Evolutionary conservation across 2,888 invertebrate species (phyloP).

Genomic region (Physocephala rufipes): DNA sequence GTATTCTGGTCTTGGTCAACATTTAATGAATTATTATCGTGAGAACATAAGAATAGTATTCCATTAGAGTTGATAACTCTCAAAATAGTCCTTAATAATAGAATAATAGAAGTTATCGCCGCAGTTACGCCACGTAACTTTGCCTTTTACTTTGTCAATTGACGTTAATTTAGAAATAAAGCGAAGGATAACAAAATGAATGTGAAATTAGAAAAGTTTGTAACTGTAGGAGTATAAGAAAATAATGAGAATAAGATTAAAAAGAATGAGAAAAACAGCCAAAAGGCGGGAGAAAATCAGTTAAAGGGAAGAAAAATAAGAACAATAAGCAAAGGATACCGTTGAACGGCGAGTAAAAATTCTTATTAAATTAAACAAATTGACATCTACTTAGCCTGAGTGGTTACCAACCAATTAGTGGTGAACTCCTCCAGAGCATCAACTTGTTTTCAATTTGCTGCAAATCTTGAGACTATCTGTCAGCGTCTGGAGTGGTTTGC

Average conservation of each 20-base stretch:
- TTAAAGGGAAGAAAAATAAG: too few relatives aligned
- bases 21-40: slow-evolving; percentile 53
- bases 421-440: too few relatives aligned
- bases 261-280: neutral
- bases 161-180: slow-evolving; percentile 15
- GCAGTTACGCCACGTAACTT: too few relatives aligned
- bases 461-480: too few relatives aligned
- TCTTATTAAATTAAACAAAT: slow-evolving; percentile 29
- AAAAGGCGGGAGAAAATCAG: neutral
- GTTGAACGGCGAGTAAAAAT: neutral
- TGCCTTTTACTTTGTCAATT: slow-evolving; percentile 24
- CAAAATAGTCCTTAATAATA: neutral
- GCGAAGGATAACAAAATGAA: neutral
- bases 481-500: too few relatives aligned
- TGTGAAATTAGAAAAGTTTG: neutral
- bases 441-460: too few relatives aligned
- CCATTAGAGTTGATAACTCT: neutral
- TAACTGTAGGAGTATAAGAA: neutral
- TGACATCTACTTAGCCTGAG: slow-evolving; percentile 31
- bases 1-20: slow-evolving; percentile 53
- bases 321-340: too few relatives aligned
- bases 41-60: neutral
- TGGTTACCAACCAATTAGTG: slow-evolving; percentile 1
- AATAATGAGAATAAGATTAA: neutral
- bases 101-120: neutral